Evolutionary conservation across 2,113 vertebrate species (phyloP).

Genomic region (Alces alces): DNA sequence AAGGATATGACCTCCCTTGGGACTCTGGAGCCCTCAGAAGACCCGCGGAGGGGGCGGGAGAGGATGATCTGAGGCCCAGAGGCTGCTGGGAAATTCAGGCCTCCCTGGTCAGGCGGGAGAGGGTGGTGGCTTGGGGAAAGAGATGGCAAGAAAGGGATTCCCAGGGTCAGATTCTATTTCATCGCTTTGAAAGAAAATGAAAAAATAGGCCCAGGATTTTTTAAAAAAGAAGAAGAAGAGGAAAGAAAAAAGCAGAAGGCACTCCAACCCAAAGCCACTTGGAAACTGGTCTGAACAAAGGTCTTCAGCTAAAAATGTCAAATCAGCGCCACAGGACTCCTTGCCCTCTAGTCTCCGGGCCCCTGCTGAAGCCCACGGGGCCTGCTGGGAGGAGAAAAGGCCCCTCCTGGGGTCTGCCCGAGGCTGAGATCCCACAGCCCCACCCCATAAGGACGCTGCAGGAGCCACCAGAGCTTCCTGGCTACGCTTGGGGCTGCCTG

Average conservation of each 20-base stretch:
- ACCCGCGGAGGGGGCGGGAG: background rate
- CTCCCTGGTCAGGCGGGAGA: background rate
- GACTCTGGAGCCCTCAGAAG: background rate
- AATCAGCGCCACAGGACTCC: conserved; percentile 23
- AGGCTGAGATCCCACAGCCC: background rate
- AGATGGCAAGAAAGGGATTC: background rate
- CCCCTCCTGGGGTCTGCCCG: background rate
- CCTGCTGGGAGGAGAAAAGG: background rate
- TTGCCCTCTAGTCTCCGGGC: background rate
- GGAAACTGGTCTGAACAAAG: conserved; percentile 60
- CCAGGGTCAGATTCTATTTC: conserved; percentile 20
- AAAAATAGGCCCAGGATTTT: conserved; percentile 27
- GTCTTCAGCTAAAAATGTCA: conserved; percentile 67
- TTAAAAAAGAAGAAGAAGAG: background rate
- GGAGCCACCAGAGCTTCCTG: background rate
- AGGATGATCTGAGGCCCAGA: background rate
- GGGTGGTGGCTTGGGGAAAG: background rate
- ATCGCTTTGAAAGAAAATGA: conserved; percentile 13
- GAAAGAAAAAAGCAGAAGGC: background rate
- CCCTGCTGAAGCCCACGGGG: background rate
- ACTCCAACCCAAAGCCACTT: conserved; percentile 44
- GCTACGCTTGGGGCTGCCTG: background rate
- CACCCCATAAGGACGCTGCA: background rate
- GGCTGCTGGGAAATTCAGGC: background rate
- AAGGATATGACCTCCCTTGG: background rate